phyloP scores from a whole-genome alignment of 2,797 vertebrate species.

The Adelosebastes latens region DNA sequence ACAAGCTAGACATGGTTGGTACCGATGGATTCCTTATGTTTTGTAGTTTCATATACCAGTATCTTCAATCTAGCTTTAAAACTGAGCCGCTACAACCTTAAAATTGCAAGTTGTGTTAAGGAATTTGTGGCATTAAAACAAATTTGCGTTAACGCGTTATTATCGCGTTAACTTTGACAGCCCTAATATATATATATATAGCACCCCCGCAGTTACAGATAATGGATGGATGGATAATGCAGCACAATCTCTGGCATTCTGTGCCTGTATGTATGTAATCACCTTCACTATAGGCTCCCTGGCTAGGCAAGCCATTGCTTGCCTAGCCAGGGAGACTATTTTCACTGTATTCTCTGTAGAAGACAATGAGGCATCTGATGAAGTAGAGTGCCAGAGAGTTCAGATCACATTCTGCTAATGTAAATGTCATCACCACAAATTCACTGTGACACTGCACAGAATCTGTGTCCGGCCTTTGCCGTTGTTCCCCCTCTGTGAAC shows the following conservation, averaged over 20 bases:
- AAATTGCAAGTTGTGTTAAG: too few relatives aligned
- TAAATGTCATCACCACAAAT: constrained; percentile 11
- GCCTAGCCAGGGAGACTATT: not conserved
- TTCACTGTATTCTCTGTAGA: not conserved
- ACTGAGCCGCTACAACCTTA: too few relatives aligned
- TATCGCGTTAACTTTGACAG: too few relatives aligned
- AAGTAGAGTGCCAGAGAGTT: constrained; percentile 1
- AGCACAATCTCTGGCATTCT: not conserved
- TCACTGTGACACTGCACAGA: constrained; percentile 6
- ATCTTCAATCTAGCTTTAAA: too few relatives aligned
- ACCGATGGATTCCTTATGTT: too few relatives aligned
- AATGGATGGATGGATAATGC: not conserved
- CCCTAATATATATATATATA: too few relatives aligned
- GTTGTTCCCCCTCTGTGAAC: constrained; percentile 27
- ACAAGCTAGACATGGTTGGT: too few relatives aligned
- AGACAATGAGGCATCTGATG: constrained; percentile 4
- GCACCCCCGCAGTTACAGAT: too few relatives aligned
- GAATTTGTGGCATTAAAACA: too few relatives aligned
- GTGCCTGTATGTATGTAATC: not conserved
- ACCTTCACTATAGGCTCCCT: not conserved
- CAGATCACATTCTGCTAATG: not conserved
- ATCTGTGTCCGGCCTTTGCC: constrained; percentile 16
- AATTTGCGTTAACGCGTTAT: too few relatives aligned
- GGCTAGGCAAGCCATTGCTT: not conserved
- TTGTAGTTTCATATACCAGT: too few relatives aligned